A percentile compares a stretch with the other conserved stretches of the same genome.
These are phyloP conservation scores for Hyperopisus bebe DNA, from an alignment of 2,113 vertebrate genomes.

Conservation along the genomic window DNA sequence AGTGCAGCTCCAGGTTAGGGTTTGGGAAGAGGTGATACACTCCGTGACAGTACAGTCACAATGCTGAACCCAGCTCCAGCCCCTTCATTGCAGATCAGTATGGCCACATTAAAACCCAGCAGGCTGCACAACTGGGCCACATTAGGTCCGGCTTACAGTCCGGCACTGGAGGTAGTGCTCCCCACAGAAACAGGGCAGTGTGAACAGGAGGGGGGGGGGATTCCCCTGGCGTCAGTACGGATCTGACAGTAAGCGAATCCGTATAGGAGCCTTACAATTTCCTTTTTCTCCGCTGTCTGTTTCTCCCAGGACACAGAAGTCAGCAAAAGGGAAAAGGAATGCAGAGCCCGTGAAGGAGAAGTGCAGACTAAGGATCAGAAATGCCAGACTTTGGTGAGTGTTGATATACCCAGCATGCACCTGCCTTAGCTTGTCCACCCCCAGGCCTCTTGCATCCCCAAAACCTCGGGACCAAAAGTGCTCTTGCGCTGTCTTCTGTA, in stretches of 20 bases:
- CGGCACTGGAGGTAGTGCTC: background rate
- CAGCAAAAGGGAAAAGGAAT: constrained; percentile 61
- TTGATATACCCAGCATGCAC: background rate
- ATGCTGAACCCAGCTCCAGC: background rate
- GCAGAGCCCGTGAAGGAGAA: constrained; percentile 57
- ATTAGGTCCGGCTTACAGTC: background rate
- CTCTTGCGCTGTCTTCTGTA: background rate
- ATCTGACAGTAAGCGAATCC: background rate
- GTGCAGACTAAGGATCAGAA: constrained; percentile 69
- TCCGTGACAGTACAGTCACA: background rate
- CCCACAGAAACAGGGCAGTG: background rate
- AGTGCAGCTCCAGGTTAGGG: background rate
- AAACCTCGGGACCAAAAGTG: background rate
- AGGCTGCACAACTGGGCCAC: background rate
- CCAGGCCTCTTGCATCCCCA: background rate
- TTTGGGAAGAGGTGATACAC: background rate
- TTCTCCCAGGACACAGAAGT: constrained; percentile 62
- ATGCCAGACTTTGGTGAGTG: constrained; percentile 52
- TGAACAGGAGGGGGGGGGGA: background rate
- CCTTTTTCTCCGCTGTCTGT: constrained; percentile 30
- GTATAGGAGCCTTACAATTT: background rate
- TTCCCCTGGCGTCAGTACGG: background rate
- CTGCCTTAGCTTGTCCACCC: background rate
- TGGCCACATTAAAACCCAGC: background rate
- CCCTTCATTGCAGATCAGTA: background rate